Conservation (phyloP, 1,140 invertebrate genomes). For the Drosophila lacertosa region DNA sequence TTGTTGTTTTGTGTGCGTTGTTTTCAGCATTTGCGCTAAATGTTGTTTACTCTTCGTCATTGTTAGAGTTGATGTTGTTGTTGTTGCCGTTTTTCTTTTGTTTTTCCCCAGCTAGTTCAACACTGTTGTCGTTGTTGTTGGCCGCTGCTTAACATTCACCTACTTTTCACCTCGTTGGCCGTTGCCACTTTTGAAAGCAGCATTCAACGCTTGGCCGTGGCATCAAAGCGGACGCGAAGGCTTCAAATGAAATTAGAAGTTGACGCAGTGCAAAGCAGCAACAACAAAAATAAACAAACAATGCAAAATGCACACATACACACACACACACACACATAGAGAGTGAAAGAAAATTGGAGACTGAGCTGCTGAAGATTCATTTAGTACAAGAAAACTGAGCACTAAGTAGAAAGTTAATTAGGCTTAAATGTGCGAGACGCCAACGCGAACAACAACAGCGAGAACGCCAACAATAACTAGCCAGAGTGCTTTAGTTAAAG, state of each 20-base stretch:
- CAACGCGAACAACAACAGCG: conserved; percentile 43
- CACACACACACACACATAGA: conserved; percentile 11
- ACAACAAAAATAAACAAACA: conserved; percentile 55
- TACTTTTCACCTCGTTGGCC: conserved; percentile 78
- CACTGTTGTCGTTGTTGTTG: conserved; percentile 51
- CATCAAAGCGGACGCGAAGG: conserved; percentile 66
- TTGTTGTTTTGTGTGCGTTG: conserved; percentile 22
- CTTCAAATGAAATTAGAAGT: conserved; percentile 80
- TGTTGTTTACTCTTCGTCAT: conserved; percentile 81
- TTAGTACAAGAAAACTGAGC: conserved; percentile 47
- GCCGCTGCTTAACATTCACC: conserved; percentile 75
- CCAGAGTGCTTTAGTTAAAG: conserved; percentile 15
- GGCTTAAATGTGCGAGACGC: conserved; percentile 75
- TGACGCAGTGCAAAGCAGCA: conserved; percentile 65
- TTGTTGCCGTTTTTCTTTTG: conserved; percentile 68
- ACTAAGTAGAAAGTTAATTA: conserved; percentile 82
- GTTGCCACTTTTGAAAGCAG: conserved; percentile 53
- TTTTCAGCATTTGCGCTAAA: conserved; percentile 56
- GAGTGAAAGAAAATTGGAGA: conserved; percentile 17
- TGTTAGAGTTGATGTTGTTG: conserved; percentile 63
- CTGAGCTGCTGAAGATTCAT: conserved; percentile 30
- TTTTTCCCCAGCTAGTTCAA: conserved; percentile 43
- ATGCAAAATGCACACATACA: conserved; percentile 58
- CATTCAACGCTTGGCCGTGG: conserved; percentile 71
- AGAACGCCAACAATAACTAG: background rate